Evolutionary conservation across 2,888 invertebrate genomes (phyloP).

Genomic region (Muschampia plurimacula): DNA sequence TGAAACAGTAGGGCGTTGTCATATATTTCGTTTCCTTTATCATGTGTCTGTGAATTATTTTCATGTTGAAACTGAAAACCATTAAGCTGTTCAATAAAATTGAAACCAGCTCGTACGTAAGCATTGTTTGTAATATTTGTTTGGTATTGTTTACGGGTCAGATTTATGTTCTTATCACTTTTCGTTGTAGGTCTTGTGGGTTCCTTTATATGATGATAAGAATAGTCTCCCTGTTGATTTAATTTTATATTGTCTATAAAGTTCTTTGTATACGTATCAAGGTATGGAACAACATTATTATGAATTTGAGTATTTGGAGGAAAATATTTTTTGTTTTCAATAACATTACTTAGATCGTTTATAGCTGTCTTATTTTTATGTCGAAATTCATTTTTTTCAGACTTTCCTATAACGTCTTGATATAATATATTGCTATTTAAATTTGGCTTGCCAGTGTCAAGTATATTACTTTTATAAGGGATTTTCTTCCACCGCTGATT

Average conservation of each 20-base stretch:
- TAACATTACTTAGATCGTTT: not conserved
- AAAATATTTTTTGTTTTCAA: conserved; percentile 8
- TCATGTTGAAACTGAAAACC: not conserved
- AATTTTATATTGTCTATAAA: not conserved
- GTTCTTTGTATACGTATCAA: not conserved
- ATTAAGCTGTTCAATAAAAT: not conserved
- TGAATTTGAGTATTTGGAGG: not conserved
- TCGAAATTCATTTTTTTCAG: not conserved
- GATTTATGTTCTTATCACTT: not conserved
- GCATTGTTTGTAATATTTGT: not conserved
- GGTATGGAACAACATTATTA: not conserved
- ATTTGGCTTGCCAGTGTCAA: conserved; percentile 7
- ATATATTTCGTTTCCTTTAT: not conserved
- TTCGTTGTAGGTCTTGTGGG: not conserved
- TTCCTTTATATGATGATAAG: not conserved
- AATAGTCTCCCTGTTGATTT: not conserved
- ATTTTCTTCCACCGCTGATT: conserved; percentile 58
- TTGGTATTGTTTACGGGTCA: not conserved
- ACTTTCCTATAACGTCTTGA: not conserved
- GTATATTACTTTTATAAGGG: not conserved
- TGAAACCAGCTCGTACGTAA: not conserved
- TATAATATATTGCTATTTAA: not conserved
- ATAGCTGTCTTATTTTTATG: not conserved
- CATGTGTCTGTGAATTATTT: not conserved
- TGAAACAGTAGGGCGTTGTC: not conserved